A percentile compares a stretch with the other conserved stretches of the same genome.
Conservation (phyloP, 2,888 invertebrate species). For the Heliconius erato region DNA sequence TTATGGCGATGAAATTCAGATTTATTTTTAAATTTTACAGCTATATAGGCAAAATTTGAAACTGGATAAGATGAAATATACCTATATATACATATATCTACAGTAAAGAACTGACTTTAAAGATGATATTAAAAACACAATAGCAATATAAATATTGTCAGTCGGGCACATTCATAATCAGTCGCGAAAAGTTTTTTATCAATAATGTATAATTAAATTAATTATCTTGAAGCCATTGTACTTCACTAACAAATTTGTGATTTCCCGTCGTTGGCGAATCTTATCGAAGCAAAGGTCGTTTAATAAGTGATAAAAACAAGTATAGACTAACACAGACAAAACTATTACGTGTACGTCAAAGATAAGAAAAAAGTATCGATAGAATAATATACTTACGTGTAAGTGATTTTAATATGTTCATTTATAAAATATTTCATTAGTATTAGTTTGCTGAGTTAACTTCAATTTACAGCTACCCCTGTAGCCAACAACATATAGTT, state of each 20-base stretch:
- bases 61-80: not conserved
- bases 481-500: too few species aligned
- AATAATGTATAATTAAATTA: not conserved
- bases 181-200: not conserved
- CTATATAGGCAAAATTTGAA: too few species aligned
- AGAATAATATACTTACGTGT: not conserved
- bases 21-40: too few species aligned
- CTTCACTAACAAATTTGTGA: not conserved
- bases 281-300: conserved; percentile 47
- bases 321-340: conserved; percentile 28
- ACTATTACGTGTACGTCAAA: conserved; percentile 17
- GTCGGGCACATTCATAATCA: not conserved
- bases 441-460: too few species aligned
- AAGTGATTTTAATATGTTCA: not conserved
- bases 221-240: conserved; percentile 21
- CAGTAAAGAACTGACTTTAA: not conserved
- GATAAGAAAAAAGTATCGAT: conserved; percentile 25
- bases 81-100: not conserved
- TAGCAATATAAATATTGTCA: not conserved
- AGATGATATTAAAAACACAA: not conserved
- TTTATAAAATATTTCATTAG: not conserved
- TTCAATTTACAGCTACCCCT: too few species aligned
- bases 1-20: too few species aligned
- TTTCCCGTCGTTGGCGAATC: conserved; percentile 17
- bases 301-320: conserved; percentile 32